Evolutionary conservation across 2,888 invertebrate species (phyloP).

Genomic region (Pelosia muscerda): DNA sequence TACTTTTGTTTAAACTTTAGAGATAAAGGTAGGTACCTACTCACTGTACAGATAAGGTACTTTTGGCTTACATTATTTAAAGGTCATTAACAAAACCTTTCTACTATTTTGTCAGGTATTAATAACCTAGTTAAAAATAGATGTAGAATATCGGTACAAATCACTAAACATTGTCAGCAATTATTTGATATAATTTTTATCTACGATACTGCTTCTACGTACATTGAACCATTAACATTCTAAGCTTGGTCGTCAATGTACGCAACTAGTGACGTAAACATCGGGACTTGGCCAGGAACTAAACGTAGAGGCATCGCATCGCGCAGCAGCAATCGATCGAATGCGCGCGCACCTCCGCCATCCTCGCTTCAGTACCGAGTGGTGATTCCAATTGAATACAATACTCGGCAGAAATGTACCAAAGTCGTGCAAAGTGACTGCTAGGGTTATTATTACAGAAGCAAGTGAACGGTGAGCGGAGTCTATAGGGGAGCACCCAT

Average conservation of each 20-base stretch:
- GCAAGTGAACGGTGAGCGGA: conserved; percentile 51
- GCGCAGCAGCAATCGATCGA: conserved; percentile 83
- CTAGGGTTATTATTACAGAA: conserved; percentile 56
- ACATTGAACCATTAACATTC: conserved; percentile 65
- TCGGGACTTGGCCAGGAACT: conserved; percentile 73
- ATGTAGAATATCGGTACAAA: conserved; percentile 18
- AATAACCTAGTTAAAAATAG: conserved; percentile 1
- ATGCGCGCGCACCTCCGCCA: conserved; percentile 82
- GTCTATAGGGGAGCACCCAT: conserved; percentile 48
- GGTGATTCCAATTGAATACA: conserved; percentile 73
- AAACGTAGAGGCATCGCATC: conserved; percentile 69
- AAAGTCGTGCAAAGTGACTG: conserved; percentile 79
- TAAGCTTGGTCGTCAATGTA: conserved; percentile 77
- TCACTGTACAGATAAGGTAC: background rate
- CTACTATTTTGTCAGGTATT: background rate
- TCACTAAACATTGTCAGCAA: conserved; percentile 30
- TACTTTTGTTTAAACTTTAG: background rate
- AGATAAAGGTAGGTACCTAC: no score
- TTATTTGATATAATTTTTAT: conserved; percentile 19
- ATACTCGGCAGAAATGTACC: conserved; percentile 82
- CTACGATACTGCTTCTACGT: conserved; percentile 47
- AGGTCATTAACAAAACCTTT: background rate
- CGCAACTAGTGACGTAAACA: conserved; percentile 84
- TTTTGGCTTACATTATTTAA: background rate
- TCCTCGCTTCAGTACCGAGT: conserved; percentile 72